Conservation (phyloP, 2,113 vertebrate species). For the Sturnira hondurensis region DNA sequence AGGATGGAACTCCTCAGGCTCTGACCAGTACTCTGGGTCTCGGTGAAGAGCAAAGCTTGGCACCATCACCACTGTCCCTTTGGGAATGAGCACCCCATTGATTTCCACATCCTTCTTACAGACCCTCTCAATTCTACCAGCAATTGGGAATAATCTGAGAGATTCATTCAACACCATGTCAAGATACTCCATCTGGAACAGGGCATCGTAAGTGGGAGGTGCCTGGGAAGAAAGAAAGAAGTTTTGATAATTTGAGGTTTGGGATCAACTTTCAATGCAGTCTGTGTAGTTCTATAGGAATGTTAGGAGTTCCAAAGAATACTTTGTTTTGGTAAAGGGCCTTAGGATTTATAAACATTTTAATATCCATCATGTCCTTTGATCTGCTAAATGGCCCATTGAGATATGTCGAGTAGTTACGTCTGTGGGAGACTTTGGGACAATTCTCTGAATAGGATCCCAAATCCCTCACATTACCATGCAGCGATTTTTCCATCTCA, state of each 20-base stretch:
- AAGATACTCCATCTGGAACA: conserved; percentile 88
- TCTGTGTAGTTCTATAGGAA: not conserved
- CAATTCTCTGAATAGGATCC: not conserved
- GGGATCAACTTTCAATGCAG: not conserved
- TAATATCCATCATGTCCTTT: not conserved
- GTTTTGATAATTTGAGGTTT: not conserved
- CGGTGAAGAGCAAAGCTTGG: conserved; percentile 80
- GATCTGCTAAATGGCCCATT: not conserved
- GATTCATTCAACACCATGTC: conserved; percentile 87
- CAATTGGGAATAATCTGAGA: conserved; percentile 80
- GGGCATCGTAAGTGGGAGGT: conserved; percentile 72
- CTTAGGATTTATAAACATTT: not conserved
- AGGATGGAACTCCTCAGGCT: conserved; percentile 86
- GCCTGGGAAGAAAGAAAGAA: conserved; percentile 63
- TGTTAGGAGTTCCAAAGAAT: not conserved
- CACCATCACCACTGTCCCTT: conserved; percentile 78
- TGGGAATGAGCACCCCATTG: conserved; percentile 82
- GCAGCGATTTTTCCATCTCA: not conserved
- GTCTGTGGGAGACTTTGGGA: no score
- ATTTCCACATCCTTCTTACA: conserved; percentile 87
- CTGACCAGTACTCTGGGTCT: conserved; percentile 80
- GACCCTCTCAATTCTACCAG: conserved; percentile 79
- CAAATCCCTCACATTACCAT: not conserved
- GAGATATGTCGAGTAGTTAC: not conserved
- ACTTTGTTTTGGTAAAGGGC: no score